These are phyloP conservation scores for Dimorphilus gyrociliatus DNA, from an alignment of 2,888 invertebrate genomes.

Conservation along the genomic window DNA sequence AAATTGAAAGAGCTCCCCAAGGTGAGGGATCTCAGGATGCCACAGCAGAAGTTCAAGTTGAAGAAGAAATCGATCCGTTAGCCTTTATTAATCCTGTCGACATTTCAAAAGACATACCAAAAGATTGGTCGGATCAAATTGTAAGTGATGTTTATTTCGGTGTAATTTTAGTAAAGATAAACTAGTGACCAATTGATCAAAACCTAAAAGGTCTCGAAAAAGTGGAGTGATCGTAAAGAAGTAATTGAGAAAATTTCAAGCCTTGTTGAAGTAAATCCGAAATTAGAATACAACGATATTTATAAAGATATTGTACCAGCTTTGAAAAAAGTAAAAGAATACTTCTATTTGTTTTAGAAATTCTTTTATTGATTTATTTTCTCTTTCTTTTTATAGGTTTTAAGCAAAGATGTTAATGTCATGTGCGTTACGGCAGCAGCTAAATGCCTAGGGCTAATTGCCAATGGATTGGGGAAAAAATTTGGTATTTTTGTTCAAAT, in stretches of 20 bases:
- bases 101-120: constrained; percentile 74
- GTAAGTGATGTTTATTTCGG: constrained; percentile 14
- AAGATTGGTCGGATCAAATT: constrained; percentile 77
- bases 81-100: constrained; percentile 82
- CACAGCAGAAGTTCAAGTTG: constrained; percentile 41
- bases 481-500: constrained; percentile 40
- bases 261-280: constrained; percentile 58
- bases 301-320: constrained; percentile 73
- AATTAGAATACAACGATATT: constrained; percentile 74
- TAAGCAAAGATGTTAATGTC: constrained; percentile 87
- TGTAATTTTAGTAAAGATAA: background rate
- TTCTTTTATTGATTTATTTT: background rate
- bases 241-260: constrained; percentile 64
- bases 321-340: constrained; percentile 55
- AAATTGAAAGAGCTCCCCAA: constrained; percentile 17
- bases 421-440: constrained; percentile 71
- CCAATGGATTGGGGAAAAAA: constrained; percentile 66
- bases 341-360: constrained; percentile 1
- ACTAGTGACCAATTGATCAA: background rate
- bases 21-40: constrained; percentile 23
- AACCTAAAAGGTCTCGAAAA: constrained; percentile 53
- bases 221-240: constrained; percentile 91
- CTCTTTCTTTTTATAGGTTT: constrained; percentile 45
- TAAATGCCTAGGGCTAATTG: constrained; percentile 63
- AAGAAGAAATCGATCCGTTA: constrained; percentile 59